A percentile compares a stretch with the other conserved stretches of the same genome.
These are phyloP conservation scores for Diogma glabrata DNA, from an alignment of 2,888 invertebrate species.

Conservation along the genomic window DNA sequence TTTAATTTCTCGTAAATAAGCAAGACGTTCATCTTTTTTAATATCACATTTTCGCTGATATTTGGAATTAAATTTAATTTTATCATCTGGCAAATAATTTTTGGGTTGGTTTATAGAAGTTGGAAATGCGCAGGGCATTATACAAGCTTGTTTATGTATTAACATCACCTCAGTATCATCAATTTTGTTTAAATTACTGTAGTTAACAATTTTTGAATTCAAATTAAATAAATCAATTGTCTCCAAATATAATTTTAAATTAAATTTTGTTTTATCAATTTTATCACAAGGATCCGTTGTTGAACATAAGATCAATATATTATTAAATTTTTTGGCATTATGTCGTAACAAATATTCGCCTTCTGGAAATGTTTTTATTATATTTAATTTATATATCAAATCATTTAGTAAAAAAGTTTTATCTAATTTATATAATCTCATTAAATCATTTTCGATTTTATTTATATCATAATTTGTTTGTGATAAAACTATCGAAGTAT, in stretches of 20 bases:
- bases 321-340: constrained; percentile 8
- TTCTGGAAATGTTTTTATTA: constrained; percentile 13
- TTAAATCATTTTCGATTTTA: constrained; percentile 15
- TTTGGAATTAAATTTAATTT: too few relatives aligned
- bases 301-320: constrained; percentile 12
- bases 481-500: constrained; percentile 9
- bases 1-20: too few relatives aligned
- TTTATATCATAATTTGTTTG: constrained; percentile 6
- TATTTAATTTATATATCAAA: constrained; percentile 7
- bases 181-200: constrained; percentile 4
- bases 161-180: constrained; percentile 10
- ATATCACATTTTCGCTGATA: too few relatives aligned
- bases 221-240: not conserved
- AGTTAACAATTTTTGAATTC: not conserved
- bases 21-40: too few relatives aligned
- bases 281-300: not conserved
- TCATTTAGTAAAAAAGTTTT: constrained; percentile 3
- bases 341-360: constrained; percentile 15
- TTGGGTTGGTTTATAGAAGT: too few relatives aligned
- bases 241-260: not conserved
- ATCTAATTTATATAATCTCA: constrained; percentile 11
- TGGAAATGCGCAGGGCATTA: constrained; percentile 13
- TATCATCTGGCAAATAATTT: too few relatives aligned
- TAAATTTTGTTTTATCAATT: not conserved
- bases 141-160: constrained; percentile 5